These are phyloP conservation scores for Conus betulinus DNA, from an alignment of 1,140 invertebrate genomes.

Conservation along the genomic window DNA sequence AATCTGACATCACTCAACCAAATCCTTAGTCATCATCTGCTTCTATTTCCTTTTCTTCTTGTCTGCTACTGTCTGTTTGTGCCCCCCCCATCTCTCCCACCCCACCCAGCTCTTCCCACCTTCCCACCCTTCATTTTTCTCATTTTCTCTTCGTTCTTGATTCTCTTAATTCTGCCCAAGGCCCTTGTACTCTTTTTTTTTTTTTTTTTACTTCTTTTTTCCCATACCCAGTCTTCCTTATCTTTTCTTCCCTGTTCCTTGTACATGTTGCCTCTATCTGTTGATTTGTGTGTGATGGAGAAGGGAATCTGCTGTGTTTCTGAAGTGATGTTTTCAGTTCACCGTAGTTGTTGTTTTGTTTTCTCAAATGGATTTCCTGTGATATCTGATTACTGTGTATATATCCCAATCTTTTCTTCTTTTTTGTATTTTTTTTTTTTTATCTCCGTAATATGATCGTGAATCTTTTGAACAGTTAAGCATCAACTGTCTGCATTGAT, in stretches of 20 bases:
- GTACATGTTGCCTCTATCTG: too few relatives aligned
- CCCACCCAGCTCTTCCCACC: too few relatives aligned
- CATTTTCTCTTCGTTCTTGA: background rate
- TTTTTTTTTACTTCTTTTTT: background rate
- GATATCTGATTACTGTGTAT: background rate
- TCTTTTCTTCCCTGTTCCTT: too few relatives aligned
- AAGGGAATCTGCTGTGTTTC: background rate
- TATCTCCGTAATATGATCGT: too few relatives aligned
- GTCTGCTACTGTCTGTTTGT: too few relatives aligned
- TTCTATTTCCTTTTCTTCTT: background rate
- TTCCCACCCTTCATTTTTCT: too few relatives aligned
- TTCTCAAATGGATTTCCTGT: background rate
- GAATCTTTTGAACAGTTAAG: too few relatives aligned
- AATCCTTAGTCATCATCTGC: too few relatives aligned
- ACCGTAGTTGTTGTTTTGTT: background rate
- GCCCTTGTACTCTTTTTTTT: background rate
- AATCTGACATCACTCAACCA: too few relatives aligned
- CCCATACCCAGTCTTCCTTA: background rate
- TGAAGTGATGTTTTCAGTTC: background rate
- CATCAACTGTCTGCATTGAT: too few relatives aligned
- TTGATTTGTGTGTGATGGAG: background rate
- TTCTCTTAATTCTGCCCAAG: background rate
- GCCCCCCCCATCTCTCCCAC: too few relatives aligned
- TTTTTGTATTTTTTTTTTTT: too few relatives aligned
- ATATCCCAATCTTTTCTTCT: background rate